Evolutionary conservation across 2,113 vertebrate species (phyloP).

Genomic region (Phyllostomus discolor): DNA sequence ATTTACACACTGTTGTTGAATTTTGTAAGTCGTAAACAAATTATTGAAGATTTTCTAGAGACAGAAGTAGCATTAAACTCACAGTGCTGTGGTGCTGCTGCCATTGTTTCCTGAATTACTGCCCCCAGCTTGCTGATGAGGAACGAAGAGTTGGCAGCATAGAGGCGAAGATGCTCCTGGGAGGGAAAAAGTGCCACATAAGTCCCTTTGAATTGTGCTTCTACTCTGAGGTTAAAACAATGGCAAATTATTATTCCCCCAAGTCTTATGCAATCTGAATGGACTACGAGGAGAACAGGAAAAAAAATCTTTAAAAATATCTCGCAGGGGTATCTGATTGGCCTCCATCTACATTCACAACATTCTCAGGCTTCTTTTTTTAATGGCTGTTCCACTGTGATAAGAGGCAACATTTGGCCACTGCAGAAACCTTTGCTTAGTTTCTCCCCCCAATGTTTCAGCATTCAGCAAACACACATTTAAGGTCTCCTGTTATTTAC

Average conservation of each 20-base stretch:
- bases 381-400: background rate
- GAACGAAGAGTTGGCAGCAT: background rate
- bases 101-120: slow-evolving; percentile 63
- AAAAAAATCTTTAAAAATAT: slow-evolving; percentile 40
- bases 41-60: slow-evolving; percentile 81
- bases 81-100: background rate
- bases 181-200: background rate
- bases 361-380: background rate
- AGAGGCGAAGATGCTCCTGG: background rate
- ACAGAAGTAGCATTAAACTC: slow-evolving; percentile 77
- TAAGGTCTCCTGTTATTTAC: background rate
- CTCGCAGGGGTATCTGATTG: background rate
- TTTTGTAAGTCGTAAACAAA: slow-evolving; percentile 82
- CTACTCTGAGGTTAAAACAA: background rate
- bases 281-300: background rate
- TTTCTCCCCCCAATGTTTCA: background rate
- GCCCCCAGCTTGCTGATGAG: slow-evolving; percentile 47
- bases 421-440: slow-evolving; percentile 28
- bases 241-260: background rate
- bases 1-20: slow-evolving; percentile 83
- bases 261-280: background rate
- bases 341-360: background rate
- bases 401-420: slow-evolving; percentile 33
- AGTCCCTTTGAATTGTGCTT: slow-evolving; percentile 24
- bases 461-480: slow-evolving; percentile 28